These are phyloP conservation scores for Sarcophaga caerulescens DNA, from an alignment of 2,888 invertebrate genomes.

Conservation along the genomic window DNA sequence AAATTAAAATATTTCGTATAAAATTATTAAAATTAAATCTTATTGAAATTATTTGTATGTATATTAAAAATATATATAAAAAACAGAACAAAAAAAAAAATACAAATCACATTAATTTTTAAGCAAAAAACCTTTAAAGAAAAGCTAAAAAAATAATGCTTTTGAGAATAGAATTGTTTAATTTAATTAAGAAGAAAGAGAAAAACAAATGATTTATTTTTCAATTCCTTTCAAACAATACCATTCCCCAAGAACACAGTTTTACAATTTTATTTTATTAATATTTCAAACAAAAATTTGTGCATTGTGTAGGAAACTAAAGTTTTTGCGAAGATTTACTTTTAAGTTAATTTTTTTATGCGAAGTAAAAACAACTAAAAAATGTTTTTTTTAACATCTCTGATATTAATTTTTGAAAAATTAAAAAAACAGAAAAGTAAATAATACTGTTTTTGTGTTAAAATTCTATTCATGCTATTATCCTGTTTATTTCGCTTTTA, in stretches of 20 bases:
- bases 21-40: neutral
- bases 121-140: neutral
- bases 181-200: neutral
- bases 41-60: constrained; percentile 1
- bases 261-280: neutral
- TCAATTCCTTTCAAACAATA: neutral
- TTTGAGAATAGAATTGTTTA: neutral
- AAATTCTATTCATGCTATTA: constrained; percentile 12
- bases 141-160: neutral
- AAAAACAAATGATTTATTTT: neutral
- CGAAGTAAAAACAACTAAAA: too few relatives aligned
- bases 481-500: constrained; percentile 9
- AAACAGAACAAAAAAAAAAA: neutral
- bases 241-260: neutral
- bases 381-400: neutral
- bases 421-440: constrained; percentile 13
- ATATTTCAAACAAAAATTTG: neutral
- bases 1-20: neutral
- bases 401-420: neutral
- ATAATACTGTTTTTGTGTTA: constrained; percentile 50
- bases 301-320: constrained; percentile 19
- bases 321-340: neutral
- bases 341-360: too few relatives aligned
- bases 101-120: constrained; percentile 6
- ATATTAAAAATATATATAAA: neutral